Base-by-base conservation (phyloP, 2,113 vertebrate species). In the Arenaria interpres region DNA sequence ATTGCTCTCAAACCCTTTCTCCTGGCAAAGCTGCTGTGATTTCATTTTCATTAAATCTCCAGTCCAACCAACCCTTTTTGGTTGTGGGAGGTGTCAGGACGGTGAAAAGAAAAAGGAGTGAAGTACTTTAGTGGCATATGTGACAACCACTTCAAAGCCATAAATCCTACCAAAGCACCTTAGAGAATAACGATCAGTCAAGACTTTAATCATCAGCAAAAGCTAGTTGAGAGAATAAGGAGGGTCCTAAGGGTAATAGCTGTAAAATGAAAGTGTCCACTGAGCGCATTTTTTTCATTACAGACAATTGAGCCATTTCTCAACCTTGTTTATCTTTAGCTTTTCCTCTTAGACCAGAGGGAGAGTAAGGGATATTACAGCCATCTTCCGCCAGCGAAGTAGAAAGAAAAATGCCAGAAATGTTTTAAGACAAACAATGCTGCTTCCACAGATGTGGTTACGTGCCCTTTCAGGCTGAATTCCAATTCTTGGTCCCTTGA, bases 181-280 rank as follows among this genome's bases (percentile, higher is more conserved):
- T 83, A 78, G 81, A 97, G 94, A 97, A 63, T 48, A 93, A 92
- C 75, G 88, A 97, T 97, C 96, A 90, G 75, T 97, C 97, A 97
- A 96, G 96, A 97, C 84, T 97, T 97, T 97, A 98, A 98, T 98
- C 96, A 98, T 96, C 17, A 68, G 60, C 92, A 96, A 96, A 71
- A 94, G 77, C 56, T 24, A 93, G 90, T 88, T 89, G 25, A 54
- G 97, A 96, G 96, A 97, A 93, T 87, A 90, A 95, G 83, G 68
- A 93, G 45, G 87, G 82, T 95, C 97, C 89, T 96, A 69, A 77
- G 91, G 83, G 86, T 93, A 97, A 97, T 96, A 92, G 93, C 78
- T 90, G 85, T 93, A 95, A 96, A 93, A 97, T 67, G 68, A 91
- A 91, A 92, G 88, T 85, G 96, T 96, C 93, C 96, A 54, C 64